Conservation (phyloP, 2,113 vertebrate genomes). For the Muntiacus muntjak region DNA sequence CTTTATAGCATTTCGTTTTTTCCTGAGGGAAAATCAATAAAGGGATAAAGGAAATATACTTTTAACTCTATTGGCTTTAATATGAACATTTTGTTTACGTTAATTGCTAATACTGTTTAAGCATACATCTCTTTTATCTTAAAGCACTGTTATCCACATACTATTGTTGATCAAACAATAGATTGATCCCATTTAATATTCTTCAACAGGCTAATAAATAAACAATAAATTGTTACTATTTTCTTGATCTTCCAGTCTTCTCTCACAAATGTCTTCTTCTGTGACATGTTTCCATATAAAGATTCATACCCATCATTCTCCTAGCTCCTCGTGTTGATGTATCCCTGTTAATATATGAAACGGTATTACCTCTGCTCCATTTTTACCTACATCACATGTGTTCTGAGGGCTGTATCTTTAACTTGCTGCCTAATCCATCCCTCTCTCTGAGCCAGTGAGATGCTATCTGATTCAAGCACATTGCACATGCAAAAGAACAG, state of each 20-base stretch:
- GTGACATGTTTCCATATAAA: neutral
- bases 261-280: neutral
- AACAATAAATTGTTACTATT: neutral
- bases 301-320: neutral
- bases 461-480: neutral
- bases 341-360: neutral
- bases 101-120: conserved; percentile 29
- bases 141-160: neutral
- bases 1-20: neutral
- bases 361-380: accelerated
- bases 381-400: neutral
- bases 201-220: neutral
- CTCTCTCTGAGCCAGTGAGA: neutral
- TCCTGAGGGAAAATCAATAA: neutral
- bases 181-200: neutral
- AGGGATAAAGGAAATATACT: conserved; percentile 10
- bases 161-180: neutral
- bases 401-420: accelerated
- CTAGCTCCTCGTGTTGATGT: neutral
- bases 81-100: conserved; percentile 10
- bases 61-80: conserved; percentile 17
- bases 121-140: neutral
- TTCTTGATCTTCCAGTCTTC: neutral
- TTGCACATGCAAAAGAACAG: neutral
- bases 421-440: accelerated